These are phyloP conservation scores for Delphinapterus leucas DNA, from an alignment of 2,113 vertebrate genomes.

Conservation along the genomic window DNA sequence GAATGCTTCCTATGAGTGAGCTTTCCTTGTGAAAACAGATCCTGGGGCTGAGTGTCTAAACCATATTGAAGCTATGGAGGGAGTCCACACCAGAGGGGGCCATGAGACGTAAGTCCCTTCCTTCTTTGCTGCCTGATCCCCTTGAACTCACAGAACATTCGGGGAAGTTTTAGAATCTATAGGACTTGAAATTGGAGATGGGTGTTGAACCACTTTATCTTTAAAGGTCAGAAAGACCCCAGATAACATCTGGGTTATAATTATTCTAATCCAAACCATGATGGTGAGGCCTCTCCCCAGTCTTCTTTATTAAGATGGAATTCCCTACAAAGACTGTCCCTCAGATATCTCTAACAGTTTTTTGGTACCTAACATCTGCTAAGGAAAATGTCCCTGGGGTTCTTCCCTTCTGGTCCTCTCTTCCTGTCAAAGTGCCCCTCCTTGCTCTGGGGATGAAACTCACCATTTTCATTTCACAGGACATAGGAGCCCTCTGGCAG, in stretches of 20 bases:
- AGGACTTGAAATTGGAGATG: background rate
- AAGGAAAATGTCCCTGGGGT: background rate
- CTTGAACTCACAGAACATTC: background rate
- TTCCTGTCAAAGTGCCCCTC: background rate
- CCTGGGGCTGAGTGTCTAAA: background rate
- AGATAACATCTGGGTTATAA: background rate
- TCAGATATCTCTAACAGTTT: background rate
- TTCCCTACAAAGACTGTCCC: background rate
- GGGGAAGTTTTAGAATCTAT: background rate
- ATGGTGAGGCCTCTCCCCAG: background rate
- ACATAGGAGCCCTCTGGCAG: background rate
- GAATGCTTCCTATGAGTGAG: background rate
- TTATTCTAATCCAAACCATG: background rate
- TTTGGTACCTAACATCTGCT: background rate
- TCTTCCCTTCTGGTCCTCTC: background rate
- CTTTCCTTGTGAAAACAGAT: background rate
- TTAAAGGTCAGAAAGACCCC: background rate
- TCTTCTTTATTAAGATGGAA: background rate
- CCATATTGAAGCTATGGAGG: background rate
- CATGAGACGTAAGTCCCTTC: background rate
- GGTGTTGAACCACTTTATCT: background rate
- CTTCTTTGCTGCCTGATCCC: background rate
- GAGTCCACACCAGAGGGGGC: background rate
- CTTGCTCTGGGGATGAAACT: background rate
- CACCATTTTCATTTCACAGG: background rate